Evolutionary conservation across 2,797 vertebrate species (phyloP), one percentile per base, ranked within the genome.

Genomic region (Sarcophilus harrisii): DNA sequence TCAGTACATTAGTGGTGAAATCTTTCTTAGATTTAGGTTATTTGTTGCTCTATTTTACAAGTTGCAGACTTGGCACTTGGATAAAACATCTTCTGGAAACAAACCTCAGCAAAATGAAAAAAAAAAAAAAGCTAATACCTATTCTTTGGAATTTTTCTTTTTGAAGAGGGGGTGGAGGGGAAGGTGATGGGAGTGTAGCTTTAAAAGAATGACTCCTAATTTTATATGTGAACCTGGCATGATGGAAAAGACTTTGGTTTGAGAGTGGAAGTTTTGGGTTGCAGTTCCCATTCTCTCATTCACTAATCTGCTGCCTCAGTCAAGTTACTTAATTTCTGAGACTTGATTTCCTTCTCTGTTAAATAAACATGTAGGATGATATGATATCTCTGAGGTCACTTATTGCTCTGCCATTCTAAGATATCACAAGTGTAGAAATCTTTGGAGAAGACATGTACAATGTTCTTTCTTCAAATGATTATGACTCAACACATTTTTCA

Each of bases 1-100:
- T 57, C 57, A 52, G 52, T 81, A 59, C 49, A 57, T 95, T 54
- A 92, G 57, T 92, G 96, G 30, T 94, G 52, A 9, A 90, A 93
- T 91, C 45, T 13, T 32, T 59, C 52, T 92, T 95, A 32, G 32
- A 58, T 96, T 94, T 90, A 14, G 95, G 66, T 94, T 92, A 55
- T 18, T 91, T 81, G 59, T 11, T 93, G 32, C 49, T 94, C 5
- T 96, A 55, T 91, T 95, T 94, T 91, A n/a, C 73, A 92, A 30
- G 92, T 96, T 52, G 81, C 54, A 94, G 91, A 81, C 32, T 93
- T 87, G 32, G 14, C 29, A 45, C 10, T 58, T 95, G 27, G 16
- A 90, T 73, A 96, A 93, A 93, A 30, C 92, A 38, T 1, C 93
- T 94, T 96, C 54, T 49, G 27, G 66, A 95, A 96, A 93, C 24